A percentile compares a stretch with the other conserved stretches of the same genome.
Evolutionary conservation across 2,797 vertebrate species (phyloP).

Genomic region (Muraenolepis orangiensis): DNA sequence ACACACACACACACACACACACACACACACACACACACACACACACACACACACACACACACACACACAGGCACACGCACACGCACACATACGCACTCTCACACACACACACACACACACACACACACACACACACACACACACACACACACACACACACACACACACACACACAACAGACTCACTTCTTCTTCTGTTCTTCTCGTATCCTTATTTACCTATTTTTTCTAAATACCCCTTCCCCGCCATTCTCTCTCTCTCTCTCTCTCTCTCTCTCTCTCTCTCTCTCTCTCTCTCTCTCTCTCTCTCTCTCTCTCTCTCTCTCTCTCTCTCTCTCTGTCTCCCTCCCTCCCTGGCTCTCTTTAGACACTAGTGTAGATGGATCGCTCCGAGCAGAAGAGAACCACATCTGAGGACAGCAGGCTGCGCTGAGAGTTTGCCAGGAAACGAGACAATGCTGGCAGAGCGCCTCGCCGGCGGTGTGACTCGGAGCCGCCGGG

Average conservation of each 20-base stretch:
- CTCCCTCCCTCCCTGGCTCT: not conserved
- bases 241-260: too few species aligned
- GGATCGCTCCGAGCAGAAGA: conserved; percentile 33
- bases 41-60: not conserved
- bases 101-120: too few species aligned
- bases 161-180: too few species aligned
- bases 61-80: not conserved
- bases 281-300: not conserved
- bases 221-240: not conserved
- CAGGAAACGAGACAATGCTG: conserved; percentile 47
- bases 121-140: too few species aligned
- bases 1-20: too few species aligned
- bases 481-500: conserved; percentile 4
- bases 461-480: conserved; percentile 26
- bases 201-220: conserved; percentile 22
- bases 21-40: conserved; percentile 6
- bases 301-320: not conserved
- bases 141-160: too few species aligned
- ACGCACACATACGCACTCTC: too few species aligned
- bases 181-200: not conserved
- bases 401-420: conserved; percentile 54
- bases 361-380: conserved; percentile 13
- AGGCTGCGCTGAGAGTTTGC: conserved; percentile 40
- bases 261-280: not conserved
- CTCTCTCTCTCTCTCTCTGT: not conserved